These are phyloP conservation scores for Mionectes olivaceus DNA, from an alignment of 2,797 vertebrate species.

Conservation along the genomic window DNA sequence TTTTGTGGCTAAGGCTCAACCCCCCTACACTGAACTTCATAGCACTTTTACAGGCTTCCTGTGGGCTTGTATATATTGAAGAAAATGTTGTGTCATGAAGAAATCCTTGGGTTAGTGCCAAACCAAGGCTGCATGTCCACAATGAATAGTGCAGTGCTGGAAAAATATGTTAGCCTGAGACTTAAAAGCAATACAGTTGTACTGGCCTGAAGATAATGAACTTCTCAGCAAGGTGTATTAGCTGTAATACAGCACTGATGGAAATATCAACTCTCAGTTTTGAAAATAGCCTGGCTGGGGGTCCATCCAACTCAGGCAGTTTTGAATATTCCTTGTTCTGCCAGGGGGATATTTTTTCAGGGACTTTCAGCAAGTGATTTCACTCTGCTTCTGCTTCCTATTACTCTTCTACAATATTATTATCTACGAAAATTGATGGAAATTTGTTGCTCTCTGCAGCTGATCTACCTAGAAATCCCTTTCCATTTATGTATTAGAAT, in stretches of 20 bases:
- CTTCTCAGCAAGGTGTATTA: background rate
- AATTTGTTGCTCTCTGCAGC: background rate
- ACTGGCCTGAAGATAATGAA: background rate
- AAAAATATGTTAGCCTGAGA: background rate
- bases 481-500: background rate
- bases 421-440: background rate
- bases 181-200: background rate
- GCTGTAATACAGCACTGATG: background rate
- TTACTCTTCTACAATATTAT: background rate
- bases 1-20: background rate
- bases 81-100: background rate
- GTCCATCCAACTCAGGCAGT: background rate
- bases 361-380: background rate
- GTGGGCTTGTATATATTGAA: background rate
- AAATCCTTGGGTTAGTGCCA: conserved; percentile 13
- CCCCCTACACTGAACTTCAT: background rate
- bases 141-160: background rate
- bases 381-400: background rate
- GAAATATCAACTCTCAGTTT: background rate
- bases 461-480: background rate
- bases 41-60: background rate
- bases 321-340: background rate
- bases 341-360: background rate
- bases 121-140: background rate
- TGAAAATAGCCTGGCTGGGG: background rate